Conservation (phyloP, 2,113 vertebrate species). For the Lepus europaeus region DNA sequence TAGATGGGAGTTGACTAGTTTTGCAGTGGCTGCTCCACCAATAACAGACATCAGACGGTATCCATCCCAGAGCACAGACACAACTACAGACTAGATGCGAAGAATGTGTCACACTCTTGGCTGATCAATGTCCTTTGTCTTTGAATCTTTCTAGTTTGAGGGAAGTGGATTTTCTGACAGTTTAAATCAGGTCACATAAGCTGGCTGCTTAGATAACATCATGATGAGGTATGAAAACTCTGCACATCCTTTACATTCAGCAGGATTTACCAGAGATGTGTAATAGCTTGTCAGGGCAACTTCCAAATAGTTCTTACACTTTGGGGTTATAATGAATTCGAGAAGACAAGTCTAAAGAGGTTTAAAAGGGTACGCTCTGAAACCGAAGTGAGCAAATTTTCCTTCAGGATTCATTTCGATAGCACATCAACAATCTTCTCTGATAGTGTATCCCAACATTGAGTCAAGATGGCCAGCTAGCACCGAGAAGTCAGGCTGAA, state of each 20-base stretch:
- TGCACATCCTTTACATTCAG: constrained; percentile 79
- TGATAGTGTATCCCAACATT: constrained; percentile 71
- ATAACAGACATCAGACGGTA: constrained; percentile 76
- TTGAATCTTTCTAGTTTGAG: constrained; percentile 84
- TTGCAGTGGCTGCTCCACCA: constrained; percentile 85
- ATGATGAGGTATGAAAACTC: constrained; percentile 84
- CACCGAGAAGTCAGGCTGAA: constrained; percentile 76
- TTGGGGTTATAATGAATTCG: constrained; percentile 82
- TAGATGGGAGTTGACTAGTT: constrained; percentile 81
- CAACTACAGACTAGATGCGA: constrained; percentile 82
- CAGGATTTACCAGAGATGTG: constrained; percentile 75
- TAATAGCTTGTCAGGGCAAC: constrained; percentile 64
- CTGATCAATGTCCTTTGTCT: constrained; percentile 84
- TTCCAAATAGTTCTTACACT: constrained; percentile 82
- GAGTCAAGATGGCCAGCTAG: constrained; percentile 80
- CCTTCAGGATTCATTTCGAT: constrained; percentile 79
- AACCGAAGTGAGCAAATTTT: constrained; percentile 74
- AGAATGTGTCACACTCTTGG: constrained; percentile 80
- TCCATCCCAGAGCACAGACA: constrained; percentile 85
- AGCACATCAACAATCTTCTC: constrained; percentile 73
- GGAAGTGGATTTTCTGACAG: constrained; percentile 73
- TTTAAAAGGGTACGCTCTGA: constrained; percentile 76
- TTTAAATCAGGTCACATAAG: constrained; percentile 79
- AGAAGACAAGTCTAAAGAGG: constrained; percentile 82
- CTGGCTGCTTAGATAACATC: constrained; percentile 80